Conservation (phyloP, 2,797 vertebrate species). For the Heterohyrax brucei region DNA sequence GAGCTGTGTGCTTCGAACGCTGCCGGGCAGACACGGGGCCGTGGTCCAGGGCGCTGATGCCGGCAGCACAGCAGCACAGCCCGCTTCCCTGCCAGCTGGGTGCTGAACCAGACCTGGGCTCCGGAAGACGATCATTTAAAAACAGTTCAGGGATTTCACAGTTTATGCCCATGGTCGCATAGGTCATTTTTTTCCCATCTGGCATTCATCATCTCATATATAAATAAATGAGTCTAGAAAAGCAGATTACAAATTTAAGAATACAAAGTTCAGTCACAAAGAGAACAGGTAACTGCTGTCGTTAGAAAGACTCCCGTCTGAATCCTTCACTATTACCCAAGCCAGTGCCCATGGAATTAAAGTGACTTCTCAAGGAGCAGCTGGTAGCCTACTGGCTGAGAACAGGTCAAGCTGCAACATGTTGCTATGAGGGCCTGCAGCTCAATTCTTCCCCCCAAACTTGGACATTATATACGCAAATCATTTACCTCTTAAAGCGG, state of each 20-base stretch:
- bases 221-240: conserved; percentile 31
- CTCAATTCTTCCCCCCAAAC: neutral
- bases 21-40: neutral
- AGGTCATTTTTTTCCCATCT: neutral
- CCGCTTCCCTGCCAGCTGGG: neutral
- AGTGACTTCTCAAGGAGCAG: neutral
- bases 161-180: conserved; percentile 14
- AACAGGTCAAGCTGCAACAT: neutral
- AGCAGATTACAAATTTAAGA: conserved; percentile 56
- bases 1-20: neutral
- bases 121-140: conserved; percentile 27
- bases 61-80: neutral
- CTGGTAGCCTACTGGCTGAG: neutral
- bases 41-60: neutral
- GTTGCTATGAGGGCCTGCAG: neutral
- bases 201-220: conserved; percentile 55
- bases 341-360: neutral
- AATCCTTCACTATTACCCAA: neutral
- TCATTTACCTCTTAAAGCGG: conserved; percentile 25
- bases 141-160: conserved; percentile 63
- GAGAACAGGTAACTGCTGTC: neutral
- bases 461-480: neutral
- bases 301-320: neutral
- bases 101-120: neutral
- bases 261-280: neutral